Percentiles rank a stretch among this genome's conserved stretches.
These are phyloP conservation scores for Bhutanitis thaidina DNA, from an alignment of 2,888 invertebrate genomes.

Conservation along the genomic window DNA sequence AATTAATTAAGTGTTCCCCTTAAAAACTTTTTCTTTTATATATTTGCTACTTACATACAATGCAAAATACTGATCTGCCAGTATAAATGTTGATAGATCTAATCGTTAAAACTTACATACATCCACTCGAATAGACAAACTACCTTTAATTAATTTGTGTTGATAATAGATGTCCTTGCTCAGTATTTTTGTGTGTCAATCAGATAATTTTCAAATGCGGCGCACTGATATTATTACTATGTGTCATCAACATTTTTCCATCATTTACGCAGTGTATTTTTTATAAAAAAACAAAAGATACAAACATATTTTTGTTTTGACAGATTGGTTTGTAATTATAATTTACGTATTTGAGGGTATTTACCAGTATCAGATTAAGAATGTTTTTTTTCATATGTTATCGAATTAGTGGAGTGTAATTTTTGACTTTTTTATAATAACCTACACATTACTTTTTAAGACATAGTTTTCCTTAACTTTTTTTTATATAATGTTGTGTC, in stretches of 20 bases:
- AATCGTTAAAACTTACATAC: too few relatives aligned
- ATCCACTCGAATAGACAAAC: too few relatives aligned
- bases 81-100: too few relatives aligned
- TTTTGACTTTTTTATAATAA: too few relatives aligned
- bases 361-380: conserved; percentile 1
- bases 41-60: too few relatives aligned
- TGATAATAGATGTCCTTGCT: conserved; percentile 7
- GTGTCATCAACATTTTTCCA: neutral
- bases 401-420: neutral
- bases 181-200: conserved; percentile 11
- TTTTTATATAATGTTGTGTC: too few relatives aligned
- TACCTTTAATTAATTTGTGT: neutral
- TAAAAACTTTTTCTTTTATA: too few relatives aligned
- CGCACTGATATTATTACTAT: neutral
- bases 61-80: too few relatives aligned
- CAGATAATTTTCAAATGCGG: conserved; percentile 3
- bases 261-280: neutral
- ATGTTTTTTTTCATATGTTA: neutral
- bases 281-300: neutral
- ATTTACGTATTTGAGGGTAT: neutral
- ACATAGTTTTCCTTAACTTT: too few relatives aligned
- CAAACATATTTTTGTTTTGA: neutral
- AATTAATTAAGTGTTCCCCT: too few relatives aligned
- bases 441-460: too few relatives aligned
- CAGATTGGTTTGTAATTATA: neutral